These are phyloP conservation scores for Agrochola macilenta DNA, from an alignment of 2,888 invertebrate genomes.

Conservation along the genomic window DNA sequence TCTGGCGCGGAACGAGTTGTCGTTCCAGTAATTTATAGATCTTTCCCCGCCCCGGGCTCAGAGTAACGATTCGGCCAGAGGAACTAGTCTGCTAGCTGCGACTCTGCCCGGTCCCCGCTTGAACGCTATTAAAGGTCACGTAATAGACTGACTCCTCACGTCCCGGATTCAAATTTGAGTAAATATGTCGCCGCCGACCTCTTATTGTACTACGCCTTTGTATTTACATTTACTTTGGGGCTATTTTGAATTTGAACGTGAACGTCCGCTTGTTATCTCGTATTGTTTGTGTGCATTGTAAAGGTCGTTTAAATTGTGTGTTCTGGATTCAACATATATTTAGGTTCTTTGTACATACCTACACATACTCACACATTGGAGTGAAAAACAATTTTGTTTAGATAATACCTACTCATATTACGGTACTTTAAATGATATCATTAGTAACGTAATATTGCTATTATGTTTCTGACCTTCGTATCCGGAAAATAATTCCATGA, in stretches of 20 bases:
- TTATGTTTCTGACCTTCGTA: constrained; percentile 11
- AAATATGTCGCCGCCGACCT: constrained; percentile 82
- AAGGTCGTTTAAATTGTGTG: constrained; percentile 72
- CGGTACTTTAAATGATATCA: constrained; percentile 4
- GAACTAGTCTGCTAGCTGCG: constrained; percentile 75
- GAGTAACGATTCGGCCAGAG: constrained; percentile 81
- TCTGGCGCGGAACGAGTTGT: constrained; percentile 89
- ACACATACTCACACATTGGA: neutral
- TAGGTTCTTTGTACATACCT: constrained; percentile 1
- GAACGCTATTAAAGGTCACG: constrained; percentile 87
- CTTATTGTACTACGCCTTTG: constrained; percentile 80
- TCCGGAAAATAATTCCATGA: constrained; percentile 43
- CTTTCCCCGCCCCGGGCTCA: constrained; percentile 85
- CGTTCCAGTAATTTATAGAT: constrained; percentile 89
- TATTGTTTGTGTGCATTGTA: constrained; percentile 73
- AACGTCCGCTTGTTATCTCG: constrained; percentile 75
- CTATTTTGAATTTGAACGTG: constrained; percentile 78
- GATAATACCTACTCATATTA: neutral
- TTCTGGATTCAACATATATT: constrained; percentile 40
- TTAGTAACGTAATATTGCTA: constrained; percentile 10
- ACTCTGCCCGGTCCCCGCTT: constrained; percentile 71
- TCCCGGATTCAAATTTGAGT: constrained; percentile 86
- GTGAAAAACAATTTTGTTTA: constrained; percentile 15
- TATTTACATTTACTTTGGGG: constrained; percentile 80
- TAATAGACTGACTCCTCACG: constrained; percentile 85